Conservation (phyloP, 1,140 invertebrate genomes). For the Hormaphis cornu region DNA sequence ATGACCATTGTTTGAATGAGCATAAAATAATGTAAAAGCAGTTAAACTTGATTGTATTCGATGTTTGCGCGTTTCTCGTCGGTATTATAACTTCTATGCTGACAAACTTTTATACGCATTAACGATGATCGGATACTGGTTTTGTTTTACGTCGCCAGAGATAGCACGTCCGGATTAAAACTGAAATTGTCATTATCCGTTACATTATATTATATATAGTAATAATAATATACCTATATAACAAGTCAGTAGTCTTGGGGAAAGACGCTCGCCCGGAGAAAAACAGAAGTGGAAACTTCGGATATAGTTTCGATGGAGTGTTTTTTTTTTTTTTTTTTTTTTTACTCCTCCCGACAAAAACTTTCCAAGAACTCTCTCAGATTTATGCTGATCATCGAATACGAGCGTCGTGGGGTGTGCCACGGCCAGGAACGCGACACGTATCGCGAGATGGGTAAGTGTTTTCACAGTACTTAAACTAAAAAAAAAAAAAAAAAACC, state of each 20-base stretch:
- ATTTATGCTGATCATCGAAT: conserved; percentile 11
- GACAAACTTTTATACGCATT: neutral
- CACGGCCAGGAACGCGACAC: neutral
- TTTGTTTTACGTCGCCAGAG: neutral
- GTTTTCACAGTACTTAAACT: neutral
- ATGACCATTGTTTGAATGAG: too few relatives aligned
- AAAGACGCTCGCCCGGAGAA: neutral
- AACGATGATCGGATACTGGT: neutral
- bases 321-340: neutral
- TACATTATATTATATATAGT: too few relatives aligned
- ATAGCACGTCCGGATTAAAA: neutral
- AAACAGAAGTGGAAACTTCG: neutral
- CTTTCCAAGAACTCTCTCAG: neutral
- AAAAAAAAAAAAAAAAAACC: neutral
- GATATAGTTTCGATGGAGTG: neutral
- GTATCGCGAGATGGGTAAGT: neutral
- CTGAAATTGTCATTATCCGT: neutral
- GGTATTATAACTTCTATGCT: too few relatives aligned
- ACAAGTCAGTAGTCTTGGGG: neutral
- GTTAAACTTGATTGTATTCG: too few relatives aligned
- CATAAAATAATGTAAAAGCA: too few relatives aligned
- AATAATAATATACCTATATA: too few relatives aligned
- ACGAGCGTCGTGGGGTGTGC: neutral
- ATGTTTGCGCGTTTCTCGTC: too few relatives aligned
- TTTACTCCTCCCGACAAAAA: neutral